Evolutionary conservation across 2,113 vertebrate species (phyloP).

Genomic region (Promerops cafer): DNA sequence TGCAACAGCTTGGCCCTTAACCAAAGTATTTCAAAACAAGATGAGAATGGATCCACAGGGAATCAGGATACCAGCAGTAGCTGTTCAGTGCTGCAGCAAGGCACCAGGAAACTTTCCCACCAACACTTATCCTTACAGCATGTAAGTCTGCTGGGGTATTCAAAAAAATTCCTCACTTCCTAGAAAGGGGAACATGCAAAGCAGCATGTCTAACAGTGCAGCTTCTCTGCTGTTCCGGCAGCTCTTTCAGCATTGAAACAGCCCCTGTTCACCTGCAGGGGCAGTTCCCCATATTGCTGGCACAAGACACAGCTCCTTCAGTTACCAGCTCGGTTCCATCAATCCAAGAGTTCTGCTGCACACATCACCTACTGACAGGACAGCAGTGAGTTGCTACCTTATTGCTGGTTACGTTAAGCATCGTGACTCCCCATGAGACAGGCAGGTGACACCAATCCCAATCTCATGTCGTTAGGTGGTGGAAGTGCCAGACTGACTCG

Average conservation of each 20-base stretch:
- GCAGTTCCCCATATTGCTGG: not conserved
- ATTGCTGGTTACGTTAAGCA: not conserved
- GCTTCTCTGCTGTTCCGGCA: not conserved
- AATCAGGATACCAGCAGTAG: not conserved
- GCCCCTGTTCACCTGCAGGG: not conserved
- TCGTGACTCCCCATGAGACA: not conserved
- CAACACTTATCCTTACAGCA: not conserved
- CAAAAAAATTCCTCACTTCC: not conserved
- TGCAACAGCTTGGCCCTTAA: not conserved
- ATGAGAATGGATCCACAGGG: not conserved
- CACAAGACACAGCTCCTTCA: not conserved
- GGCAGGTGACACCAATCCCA: not conserved
- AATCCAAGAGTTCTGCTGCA: not conserved
- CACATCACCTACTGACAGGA: not conserved
- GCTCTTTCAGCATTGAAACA: not conserved
- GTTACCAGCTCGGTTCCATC: not conserved
- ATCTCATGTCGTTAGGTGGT: fast-evolving
- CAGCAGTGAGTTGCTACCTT: not conserved
- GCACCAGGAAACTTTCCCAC: not conserved
- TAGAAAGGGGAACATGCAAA: not conserved
- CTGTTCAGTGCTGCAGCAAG: not conserved
- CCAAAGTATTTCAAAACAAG: not conserved
- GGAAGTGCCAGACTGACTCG: not conserved
- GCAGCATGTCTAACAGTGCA: not conserved
- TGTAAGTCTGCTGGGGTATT: not conserved